Conservation (phyloP, 2,888 invertebrate genomes). For the Pristionchus maxplancki region DNA sequence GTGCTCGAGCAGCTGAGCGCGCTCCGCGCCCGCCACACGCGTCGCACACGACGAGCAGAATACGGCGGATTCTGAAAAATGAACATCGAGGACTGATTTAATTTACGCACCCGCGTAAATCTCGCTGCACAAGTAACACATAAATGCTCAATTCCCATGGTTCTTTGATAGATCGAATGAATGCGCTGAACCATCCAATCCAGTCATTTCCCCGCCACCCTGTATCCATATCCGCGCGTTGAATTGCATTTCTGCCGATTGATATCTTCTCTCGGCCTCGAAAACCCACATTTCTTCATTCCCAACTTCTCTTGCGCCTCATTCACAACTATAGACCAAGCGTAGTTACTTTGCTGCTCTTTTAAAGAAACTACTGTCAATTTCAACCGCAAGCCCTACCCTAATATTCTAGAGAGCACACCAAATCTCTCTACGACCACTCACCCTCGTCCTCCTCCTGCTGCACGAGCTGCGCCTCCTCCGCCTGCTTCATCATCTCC, state of each 20-base stretch:
- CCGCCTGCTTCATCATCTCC: conserved; percentile 45
- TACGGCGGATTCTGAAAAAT: conserved; percentile 19
- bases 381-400: no score
- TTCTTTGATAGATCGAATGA: no score
- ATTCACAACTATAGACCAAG: no score
- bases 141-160: not conserved
- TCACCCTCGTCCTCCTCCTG: conserved; percentile 45
- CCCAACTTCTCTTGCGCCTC: no score
- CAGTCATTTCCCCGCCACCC: not conserved
- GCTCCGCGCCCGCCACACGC: not conserved
- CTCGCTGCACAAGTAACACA: no score
- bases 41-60: conserved; percentile 42
- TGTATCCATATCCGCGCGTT: not conserved
- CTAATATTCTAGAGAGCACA: no score
- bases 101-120: not conserved
- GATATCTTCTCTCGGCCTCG: no score
- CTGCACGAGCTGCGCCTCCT: conserved; percentile 32
- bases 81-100: not conserved
- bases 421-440: no score
- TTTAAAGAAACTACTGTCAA: no score
- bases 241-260: not conserved
- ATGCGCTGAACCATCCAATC: no score
- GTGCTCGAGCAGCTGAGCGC: conserved; percentile 38
- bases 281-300: no score
- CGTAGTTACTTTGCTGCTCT: no score